Conservation (phyloP, 2,888 invertebrate genomes). For the Lasioglossum oenotherae region DNA sequence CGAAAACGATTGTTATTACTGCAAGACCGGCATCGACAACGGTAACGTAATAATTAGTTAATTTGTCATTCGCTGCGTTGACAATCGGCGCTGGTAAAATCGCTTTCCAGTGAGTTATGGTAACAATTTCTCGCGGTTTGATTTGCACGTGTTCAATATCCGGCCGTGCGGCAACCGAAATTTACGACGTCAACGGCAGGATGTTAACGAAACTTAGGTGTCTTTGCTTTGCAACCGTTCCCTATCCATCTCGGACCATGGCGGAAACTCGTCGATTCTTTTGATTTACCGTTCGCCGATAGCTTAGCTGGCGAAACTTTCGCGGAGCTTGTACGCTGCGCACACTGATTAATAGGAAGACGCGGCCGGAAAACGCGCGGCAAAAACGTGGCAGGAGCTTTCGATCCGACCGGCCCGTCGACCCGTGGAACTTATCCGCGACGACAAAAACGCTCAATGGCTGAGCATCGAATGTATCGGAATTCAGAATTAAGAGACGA, state of each 20-base stretch:
- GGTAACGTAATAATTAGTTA: not conserved
- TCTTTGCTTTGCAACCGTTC: not conserved
- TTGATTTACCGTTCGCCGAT: constrained; percentile 49
- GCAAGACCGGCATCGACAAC: not conserved
- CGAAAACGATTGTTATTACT: not conserved
- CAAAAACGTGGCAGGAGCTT: constrained; percentile 16
- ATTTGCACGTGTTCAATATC: not conserved
- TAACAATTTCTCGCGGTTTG: constrained; percentile 10
- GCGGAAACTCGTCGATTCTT: constrained; percentile 42
- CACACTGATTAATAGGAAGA: constrained; percentile 41
- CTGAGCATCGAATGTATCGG: not conserved
- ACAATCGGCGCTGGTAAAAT: not conserved
- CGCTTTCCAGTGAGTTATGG: not conserved
- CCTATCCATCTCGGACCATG: not conserved
- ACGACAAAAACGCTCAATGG: constrained; percentile 12
- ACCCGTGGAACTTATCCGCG: constrained; percentile 2
- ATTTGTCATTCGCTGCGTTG: not conserved
- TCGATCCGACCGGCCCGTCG: not conserved
- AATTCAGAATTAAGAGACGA: not conserved
- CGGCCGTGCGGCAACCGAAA: not conserved
- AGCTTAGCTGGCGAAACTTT: constrained; percentile 30
- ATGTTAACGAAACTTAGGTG: not conserved
- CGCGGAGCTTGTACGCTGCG: not conserved
- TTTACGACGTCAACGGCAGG: not conserved
- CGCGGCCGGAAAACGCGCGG: constrained; percentile 3